Base-by-base conservation (phyloP, 2,113 vertebrate species). In the Lepisosteus osseus region DNA sequence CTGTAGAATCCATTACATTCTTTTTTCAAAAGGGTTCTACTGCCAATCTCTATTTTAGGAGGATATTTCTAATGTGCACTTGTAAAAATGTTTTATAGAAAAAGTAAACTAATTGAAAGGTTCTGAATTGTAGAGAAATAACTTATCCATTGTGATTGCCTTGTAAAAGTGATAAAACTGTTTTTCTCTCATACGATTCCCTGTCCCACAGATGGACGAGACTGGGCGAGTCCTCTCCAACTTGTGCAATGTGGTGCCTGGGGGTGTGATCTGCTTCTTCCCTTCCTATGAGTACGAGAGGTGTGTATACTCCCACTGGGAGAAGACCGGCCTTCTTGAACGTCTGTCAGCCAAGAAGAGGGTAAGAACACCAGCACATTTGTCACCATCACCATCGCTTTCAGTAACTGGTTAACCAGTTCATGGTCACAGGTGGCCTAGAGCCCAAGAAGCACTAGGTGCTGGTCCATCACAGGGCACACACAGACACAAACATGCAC, bases 251-350 rank as follows among this genome's bases (percentile, higher is more conserved):
- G 86, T 98, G 79, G 90, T 98, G 41, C 94, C 93, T 0, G 96
- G 96, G 1, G 97, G 96, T 0, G 79, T 99, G 9, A 95, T 99
- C 68, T 99, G 97, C 77, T 98, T 99, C 85, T 97, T 99, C 66
- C 93, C 97, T 2, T 99, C 96, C 15, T 98, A 99, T 0, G 95
- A 98, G 0, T 98, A 99, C 4, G 92, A 93, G 45, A 91, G 85
- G 72, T 90, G 88, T 68, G 90, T 96, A 17, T 80, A 93, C 0
- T 73, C 79, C 3, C 94, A 94, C 85, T 99, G 97, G 97, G 94
- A 96, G 69, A 86, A 87, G 72, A 93, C 76, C 0, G 94, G 97
- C 0, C 69, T 91, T 66, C 85, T 98, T 7, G 72, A 83, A 9
- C 90, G 93, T 29, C 83, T 99, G 69, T 85, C 87, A 6, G 42